Base-by-base conservation (phyloP, 2,113 vertebrate species). In the Chaenocephalus aceratus region DNA sequence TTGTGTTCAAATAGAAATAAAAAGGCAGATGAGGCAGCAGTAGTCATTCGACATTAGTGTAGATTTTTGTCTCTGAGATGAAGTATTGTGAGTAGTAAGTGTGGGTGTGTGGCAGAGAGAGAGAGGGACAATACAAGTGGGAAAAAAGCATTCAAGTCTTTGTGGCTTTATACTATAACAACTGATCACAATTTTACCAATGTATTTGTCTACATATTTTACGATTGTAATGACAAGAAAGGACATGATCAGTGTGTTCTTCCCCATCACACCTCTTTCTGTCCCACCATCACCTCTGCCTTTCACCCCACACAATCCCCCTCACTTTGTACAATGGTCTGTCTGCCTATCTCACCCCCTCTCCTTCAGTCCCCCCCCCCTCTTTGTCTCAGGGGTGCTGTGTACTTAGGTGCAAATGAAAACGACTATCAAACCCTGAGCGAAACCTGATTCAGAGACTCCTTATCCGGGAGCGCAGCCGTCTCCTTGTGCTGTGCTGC, bases 401-500 rank as follows among this genome's bases (percentile, higher is more conserved):
- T 89, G 85, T 89, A 86, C 86, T 92, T 90, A 86, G 73, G 80
- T 72, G 75, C 87, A 88, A 90, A 89, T 89, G 84, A 90, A 91
- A 91, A 88, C 18, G 85, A 87, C 86, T 87, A 87, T 89, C 88
- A 92, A 90, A 88, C 89, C 81, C 77, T 16, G 48, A 91, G 59
- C 44, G 58, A 87, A 91, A 92, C 75, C 82, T 88, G 87, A 92
- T 87, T 92, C 88, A 86, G 62, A 84, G 72, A 82, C 86, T 90
- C 78, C 85, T 88, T 84, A 89, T 86, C 85, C 70, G 14, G 70
- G 18, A 75, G 73, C 34, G 15, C 80, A 84, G 86, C 62, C 76
- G 53, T 79, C 82, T 84, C 30, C 56, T 53, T 89, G 84, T 67
- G 86, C 76, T n/a, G 52, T 34, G 71, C 72, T 60, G 68, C 78